Conservation (phyloP, 2,888 invertebrate species). For the Cheilosia urbana region DNA sequence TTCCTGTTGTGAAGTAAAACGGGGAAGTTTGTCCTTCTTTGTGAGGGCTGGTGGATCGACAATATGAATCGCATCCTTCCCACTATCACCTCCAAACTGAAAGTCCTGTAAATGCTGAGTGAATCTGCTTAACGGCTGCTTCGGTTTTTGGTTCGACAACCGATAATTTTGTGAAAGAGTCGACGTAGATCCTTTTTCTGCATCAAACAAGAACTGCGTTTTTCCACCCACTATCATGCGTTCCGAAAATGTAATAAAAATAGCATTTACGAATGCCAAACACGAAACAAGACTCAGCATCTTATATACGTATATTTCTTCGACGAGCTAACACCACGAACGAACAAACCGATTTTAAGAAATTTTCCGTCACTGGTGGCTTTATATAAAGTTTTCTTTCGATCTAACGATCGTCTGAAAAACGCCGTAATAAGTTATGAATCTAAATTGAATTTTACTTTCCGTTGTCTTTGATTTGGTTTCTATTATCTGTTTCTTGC, state of each 20-base stretch:
- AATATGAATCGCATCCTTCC: conserved; percentile 81
- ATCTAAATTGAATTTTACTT: conserved; percentile 58
- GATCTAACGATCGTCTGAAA: conserved; percentile 18
- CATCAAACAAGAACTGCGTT: conserved; percentile 17
- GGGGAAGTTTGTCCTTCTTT: conserved; percentile 77
- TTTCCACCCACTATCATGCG: background rate
- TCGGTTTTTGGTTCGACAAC: conserved; percentile 77
- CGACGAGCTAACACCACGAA: conserved; percentile 12
- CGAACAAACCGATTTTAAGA: conserved; percentile 20
- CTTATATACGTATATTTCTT: background rate
- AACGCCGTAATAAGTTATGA: conserved; percentile 35
- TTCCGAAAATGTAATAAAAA: background rate
- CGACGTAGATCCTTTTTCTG: background rate
- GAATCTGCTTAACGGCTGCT: conserved; percentile 77
- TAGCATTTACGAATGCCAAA: conserved; percentile 4
- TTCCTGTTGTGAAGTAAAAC: background rate
- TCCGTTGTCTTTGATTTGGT: conserved; percentile 36
- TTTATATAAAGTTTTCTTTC: conserved; percentile 61
- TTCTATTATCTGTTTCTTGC: conserved; percentile 30
- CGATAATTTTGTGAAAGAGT: conserved; percentile 75
- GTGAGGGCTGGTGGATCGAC: conserved; percentile 81
- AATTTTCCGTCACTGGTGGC: conserved; percentile 6
- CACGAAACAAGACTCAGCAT: conserved; percentile 21
- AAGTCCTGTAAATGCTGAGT: conserved; percentile 79
- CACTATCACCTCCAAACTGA: conserved; percentile 78